Base-by-base conservation (phyloP, 2,797 vertebrate genomes). In the Gallinago stenura region DNA sequence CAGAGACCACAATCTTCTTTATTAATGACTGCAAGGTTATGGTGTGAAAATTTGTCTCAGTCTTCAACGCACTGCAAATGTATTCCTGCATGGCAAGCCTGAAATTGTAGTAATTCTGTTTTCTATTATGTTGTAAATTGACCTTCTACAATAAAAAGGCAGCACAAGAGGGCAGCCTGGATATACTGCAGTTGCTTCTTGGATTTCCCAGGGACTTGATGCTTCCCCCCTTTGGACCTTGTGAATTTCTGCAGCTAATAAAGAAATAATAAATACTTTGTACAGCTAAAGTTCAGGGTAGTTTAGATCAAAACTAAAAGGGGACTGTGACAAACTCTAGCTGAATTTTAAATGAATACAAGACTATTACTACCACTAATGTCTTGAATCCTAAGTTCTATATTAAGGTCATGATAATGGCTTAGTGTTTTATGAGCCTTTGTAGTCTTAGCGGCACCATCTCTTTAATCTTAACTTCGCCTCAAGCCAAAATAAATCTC, bases 401-500 rank as follows among this genome's bases (percentile, higher is more conserved):
- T 97, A 98, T 98, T 98, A 98, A 98, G 97, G 97, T 97, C 96
- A 96, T 96, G 92, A 97, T 98, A 98, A 98, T 98, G 97, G 97
- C 92, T 97, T 97, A 95, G 90, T 98, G 97, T 98, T 99, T 98
- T 98, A 98, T 96, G 97, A 98, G 97, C 89, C 96, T 95, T 94
- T 97, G 94, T 95, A 93, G 96, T 97, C 93, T 97, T 96, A 83
- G 95, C 12, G 22, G 97, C 95, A 96, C 91, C 87, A 88, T 96
- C 95, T 95, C 96, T 98, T 98, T 98, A 98, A 98, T 98, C 98
- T 98, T 98, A 98, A 98, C 92, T 98, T 98, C 6, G 97, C 97
- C 98, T 96, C 48, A 33, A 97, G 98, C 97, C 97, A 98, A 98
- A 98, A 98, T 98, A 98, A 98, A 98, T 98, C 98, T 98, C 95